phyloP scores from a whole-genome alignment of 2,888 invertebrate genomes.

The Hydrotaea cyrtoneurina region DNA sequence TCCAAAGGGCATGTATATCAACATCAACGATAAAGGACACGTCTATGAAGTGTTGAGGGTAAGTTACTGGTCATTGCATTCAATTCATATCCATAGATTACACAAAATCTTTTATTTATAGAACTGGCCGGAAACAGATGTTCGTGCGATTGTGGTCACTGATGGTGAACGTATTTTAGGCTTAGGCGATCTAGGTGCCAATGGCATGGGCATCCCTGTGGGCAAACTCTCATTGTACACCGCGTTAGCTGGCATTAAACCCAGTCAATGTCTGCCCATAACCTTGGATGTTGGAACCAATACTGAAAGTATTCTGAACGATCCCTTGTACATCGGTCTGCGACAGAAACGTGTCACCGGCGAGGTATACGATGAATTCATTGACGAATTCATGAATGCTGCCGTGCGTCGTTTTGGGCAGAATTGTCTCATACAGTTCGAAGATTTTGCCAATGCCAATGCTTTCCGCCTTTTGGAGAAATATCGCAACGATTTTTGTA shows the following conservation, averaged over 20 bases:
- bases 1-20: conserved; percentile 96
- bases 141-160: conserved; percentile 95
- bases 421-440: conserved; percentile 94
- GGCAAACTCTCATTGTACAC: conserved; percentile 98
- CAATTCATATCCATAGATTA: background rate
- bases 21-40: conserved; percentile 97
- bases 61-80: conserved; percentile 77
- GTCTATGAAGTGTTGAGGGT: conserved; percentile 96
- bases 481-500: conserved; percentile 94
- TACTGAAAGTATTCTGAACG: conserved; percentile 90
- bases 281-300: conserved; percentile 96
- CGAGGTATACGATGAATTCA: conserved; percentile 92
- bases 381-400: conserved; percentile 98
- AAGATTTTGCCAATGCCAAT: conserved; percentile 99
- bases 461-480: conserved; percentile 96
- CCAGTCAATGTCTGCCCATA: conserved; percentile 96
- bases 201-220: conserved; percentile 99
- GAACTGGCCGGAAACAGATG: conserved; percentile 91
- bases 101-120: conserved; percentile 57
- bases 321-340: conserved; percentile 97
- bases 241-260: conserved; percentile 97
- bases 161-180: conserved; percentile 99
- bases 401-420: conserved; percentile 92
- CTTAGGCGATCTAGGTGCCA: conserved; percentile 97
- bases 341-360: conserved; percentile 92